Percentiles rank a stretch among this genome's conserved stretches.
phyloP scores from a whole-genome alignment of 2,797 vertebrate species.

The Anabacerthia variegaticeps region DNA sequence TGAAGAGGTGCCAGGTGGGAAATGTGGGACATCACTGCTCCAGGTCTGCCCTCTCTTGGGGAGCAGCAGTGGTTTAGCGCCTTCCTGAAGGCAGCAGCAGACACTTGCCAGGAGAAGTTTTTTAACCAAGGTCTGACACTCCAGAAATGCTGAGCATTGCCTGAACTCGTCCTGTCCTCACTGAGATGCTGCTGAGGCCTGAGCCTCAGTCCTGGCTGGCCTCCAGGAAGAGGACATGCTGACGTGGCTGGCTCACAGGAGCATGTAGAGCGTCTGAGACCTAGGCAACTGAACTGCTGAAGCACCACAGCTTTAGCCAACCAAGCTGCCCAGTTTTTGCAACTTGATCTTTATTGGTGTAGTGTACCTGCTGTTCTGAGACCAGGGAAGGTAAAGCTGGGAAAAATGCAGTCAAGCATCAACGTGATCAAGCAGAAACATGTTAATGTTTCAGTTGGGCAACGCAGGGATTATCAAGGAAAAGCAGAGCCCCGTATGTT shows the following conservation, averaged over 20 bases:
- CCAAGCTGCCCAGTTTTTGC: not conserved
- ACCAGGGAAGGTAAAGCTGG: not conserved
- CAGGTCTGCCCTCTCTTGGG: not conserved
- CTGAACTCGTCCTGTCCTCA: rapidly evolving
- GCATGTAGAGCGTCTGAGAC: not conserved
- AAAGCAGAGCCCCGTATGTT: not conserved
- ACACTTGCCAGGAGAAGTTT: not conserved
- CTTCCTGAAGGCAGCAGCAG: not conserved
- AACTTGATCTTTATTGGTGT: rapidly evolving
- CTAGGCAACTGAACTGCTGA: too few species aligned
- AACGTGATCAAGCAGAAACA: rapidly evolving
- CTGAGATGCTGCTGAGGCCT: not conserved
- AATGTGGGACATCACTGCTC: rapidly evolving
- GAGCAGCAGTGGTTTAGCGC: not conserved
- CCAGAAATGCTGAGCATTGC: not conserved
- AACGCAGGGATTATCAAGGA: not conserved
- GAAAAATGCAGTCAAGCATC: not conserved
- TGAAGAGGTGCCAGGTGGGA: not conserved
- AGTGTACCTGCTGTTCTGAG: not conserved
- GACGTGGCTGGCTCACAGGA: rapidly evolving
- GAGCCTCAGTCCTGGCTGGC: not conserved
- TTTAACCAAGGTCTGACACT: not conserved
- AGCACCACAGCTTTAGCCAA: rapidly evolving
- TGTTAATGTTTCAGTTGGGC: not conserved
- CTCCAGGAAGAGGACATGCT: not conserved